Evolutionary conservation across 2,113 vertebrate species (phyloP).

Genomic region (Nothocercus julius): DNA sequence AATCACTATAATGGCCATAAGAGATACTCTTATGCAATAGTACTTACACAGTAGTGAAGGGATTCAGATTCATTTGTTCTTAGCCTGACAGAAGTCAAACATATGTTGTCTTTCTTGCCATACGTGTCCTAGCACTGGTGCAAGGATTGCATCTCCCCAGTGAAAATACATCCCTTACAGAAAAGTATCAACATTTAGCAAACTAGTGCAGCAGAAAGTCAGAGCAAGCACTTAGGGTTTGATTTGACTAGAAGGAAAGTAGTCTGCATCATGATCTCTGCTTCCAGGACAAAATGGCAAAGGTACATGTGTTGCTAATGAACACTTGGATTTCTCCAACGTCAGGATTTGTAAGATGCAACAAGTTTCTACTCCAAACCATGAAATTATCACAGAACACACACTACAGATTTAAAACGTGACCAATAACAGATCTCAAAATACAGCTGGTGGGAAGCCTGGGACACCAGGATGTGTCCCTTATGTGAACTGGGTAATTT

Average conservation of each 20-base stretch:
- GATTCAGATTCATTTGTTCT: neutral
- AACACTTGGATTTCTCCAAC: neutral
- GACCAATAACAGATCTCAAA: neutral
- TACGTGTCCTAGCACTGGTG: neutral
- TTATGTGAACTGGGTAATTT: neutral
- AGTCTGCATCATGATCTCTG: neutral
- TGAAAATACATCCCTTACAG: neutral
- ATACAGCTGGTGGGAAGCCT: neutral
- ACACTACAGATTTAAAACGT: neutral
- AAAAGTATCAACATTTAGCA: neutral
- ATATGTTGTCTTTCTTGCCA: neutral
- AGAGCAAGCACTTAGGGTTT: neutral
- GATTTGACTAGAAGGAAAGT: neutral
- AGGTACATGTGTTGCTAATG: neutral
- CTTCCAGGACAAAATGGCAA: neutral
- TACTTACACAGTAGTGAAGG: neutral
- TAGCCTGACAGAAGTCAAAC: neutral
- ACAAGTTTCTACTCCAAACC: neutral
- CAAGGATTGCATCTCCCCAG: neutral
- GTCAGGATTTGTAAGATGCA: neutral
- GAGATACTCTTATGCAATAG: neutral
- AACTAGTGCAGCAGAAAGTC: neutral
- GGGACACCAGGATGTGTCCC: neutral
- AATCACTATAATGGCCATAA: neutral
- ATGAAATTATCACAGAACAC: neutral